phyloP scores from a whole-genome alignment of 2,113 vertebrate genomes.

The Erpornis zantholeuca region DNA sequence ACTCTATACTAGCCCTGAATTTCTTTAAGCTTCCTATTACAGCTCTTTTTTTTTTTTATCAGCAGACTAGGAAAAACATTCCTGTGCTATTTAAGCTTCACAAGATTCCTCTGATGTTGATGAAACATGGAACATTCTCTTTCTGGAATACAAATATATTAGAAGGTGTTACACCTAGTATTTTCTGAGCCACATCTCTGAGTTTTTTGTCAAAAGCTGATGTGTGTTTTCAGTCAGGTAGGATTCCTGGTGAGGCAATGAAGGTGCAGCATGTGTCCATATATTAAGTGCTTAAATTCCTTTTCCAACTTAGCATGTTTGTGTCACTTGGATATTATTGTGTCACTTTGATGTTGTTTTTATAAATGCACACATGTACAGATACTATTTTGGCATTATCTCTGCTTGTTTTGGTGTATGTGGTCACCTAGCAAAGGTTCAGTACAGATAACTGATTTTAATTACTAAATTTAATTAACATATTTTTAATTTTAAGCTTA shows the following conservation, averaged over 20 bases:
- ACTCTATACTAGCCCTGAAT: background rate
- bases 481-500: background rate
- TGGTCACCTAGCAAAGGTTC: background rate
- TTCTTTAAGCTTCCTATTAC: background rate
- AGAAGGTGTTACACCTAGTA: background rate
- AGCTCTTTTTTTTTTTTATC: background rate
- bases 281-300: background rate
- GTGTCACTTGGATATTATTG: background rate
- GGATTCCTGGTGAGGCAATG: background rate
- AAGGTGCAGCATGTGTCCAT: background rate
- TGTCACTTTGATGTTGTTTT: background rate
- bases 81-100: background rate
- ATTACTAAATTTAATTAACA: too few relatives aligned
- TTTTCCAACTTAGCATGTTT: background rate
- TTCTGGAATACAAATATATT: background rate
- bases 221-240: background rate
- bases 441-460: background rate
- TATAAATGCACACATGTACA: accelerated
- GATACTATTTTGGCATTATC: background rate
- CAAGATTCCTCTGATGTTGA: background rate
- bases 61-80: background rate
- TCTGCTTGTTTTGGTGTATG: background rate
- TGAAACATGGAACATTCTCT: background rate
- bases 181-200: background rate
- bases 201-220: background rate